Evolutionary conservation across 1,140 invertebrate species (phyloP).

Genomic region (Aethina tumida): DNA sequence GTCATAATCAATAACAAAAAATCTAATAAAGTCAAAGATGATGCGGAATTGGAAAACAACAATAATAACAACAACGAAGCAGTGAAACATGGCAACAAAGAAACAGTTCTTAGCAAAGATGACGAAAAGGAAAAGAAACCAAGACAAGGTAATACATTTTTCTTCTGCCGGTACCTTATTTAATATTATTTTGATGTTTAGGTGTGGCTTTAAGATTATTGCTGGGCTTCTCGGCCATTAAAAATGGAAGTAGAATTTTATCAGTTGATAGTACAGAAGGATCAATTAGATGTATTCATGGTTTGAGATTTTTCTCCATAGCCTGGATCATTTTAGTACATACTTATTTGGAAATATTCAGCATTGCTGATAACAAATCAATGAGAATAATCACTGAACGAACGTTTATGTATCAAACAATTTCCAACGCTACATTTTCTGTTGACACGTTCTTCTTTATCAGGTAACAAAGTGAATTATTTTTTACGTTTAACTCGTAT

Average conservation of each 20-base stretch:
- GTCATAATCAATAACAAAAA: slow-evolving; percentile 13
- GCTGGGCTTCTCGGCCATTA: slow-evolving; percentile 40
- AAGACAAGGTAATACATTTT: slow-evolving; percentile 9
- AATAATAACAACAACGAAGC: slow-evolving; percentile 4
- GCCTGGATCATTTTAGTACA: slow-evolving; percentile 91
- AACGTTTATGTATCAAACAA: slow-evolving; percentile 71
- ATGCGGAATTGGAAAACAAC: slow-evolving; percentile 23
- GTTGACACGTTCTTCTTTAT: slow-evolving; percentile 91
- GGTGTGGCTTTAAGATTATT: slow-evolving; percentile 35
- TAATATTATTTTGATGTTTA: slow-evolving; percentile 19
- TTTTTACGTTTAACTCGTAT: not conserved
- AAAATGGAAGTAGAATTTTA: slow-evolving; percentile 50
- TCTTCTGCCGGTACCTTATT: not conserved
- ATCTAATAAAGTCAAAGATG: slow-evolving; percentile 14
- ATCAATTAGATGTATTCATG: slow-evolving; percentile 68
- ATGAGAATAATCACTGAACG: slow-evolving; percentile 63
- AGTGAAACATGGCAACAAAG: slow-evolving; percentile 9
- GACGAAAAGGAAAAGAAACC: slow-evolving; percentile 9
- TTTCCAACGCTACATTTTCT: slow-evolving; percentile 81
- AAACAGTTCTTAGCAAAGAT: slow-evolving; percentile 5
- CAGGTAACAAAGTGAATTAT: slow-evolving; percentile 43
- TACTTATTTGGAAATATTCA: slow-evolving; percentile 71
- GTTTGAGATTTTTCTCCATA: slow-evolving; percentile 72
- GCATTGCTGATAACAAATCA: slow-evolving; percentile 67
- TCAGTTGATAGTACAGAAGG: slow-evolving; percentile 48